Base-by-base conservation (phyloP, 2,113 vertebrate species). In the Nematolebias whitei region DNA sequence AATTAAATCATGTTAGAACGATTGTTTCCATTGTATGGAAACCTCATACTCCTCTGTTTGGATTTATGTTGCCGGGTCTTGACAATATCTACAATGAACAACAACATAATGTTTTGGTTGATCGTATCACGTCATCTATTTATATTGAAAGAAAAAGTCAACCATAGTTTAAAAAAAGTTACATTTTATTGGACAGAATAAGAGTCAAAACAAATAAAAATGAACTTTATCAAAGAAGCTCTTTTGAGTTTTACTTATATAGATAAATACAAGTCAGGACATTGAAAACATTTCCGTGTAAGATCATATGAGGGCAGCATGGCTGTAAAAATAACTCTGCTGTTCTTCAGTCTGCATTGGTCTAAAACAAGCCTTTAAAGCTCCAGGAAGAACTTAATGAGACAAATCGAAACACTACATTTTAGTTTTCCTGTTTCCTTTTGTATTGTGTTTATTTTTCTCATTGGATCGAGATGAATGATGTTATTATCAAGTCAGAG, bases 231-330 rank as follows among this genome's bases (percentile, higher is more conserved):
- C 11, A 19, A 20, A 26, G 10, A 12, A 13, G n/a, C 8, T 45
- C 41, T 6, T 60, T 24, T 60, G 4, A 3, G 22, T 26, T 32
- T 5, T 35, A 2, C 7, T 35, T 48, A 19, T 35, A 32, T n/a
- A 61, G 12, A 11, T n/a, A 0, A 26, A 8, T 24, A 1, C 12
- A 19, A 11, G 10, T 9, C 19, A 12, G 11, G 20, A 45, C 10
- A 10, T 15, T 4, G 12, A 18, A 43, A 4, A 22, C 67, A 62
- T 12, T 75, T 51, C 63, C 24, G 13, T 3, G 26, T 35, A 35
- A 6, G 63, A 56, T 26, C 85, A 83, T 67, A 22, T 74, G 83
- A 77, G 83, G 85, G 83, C 80, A 87, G 85, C 69, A 76, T 82
- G 72, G 22, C 45, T 58, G 20, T 49, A 68, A 35, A 41, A 41